These are phyloP conservation scores for Anhinga anhinga DNA, from an alignment of 2,113 vertebrate species.

Conservation along the genomic window DNA sequence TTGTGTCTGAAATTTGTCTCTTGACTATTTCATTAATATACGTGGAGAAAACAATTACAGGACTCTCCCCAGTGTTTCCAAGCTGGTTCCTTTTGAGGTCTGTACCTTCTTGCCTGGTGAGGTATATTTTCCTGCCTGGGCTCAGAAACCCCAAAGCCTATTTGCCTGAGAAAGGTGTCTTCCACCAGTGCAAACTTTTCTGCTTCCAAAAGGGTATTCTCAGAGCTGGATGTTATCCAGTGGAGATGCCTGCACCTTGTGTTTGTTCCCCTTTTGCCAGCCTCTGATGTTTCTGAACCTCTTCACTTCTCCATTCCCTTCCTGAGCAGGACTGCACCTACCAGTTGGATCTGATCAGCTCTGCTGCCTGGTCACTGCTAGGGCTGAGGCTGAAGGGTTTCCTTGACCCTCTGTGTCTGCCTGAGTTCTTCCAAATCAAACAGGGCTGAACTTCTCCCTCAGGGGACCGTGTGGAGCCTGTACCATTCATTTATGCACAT, in stretches of 20 bases:
- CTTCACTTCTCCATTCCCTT: neutral
- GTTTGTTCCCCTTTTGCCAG: neutral
- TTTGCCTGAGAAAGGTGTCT: neutral
- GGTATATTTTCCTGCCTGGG: neutral
- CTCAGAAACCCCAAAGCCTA: neutral
- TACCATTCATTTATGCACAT: neutral
- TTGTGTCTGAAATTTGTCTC: neutral
- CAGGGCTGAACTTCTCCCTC: neutral
- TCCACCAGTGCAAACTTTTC: neutral
- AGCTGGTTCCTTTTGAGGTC: neutral
- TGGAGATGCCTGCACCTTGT: fast-evolving
- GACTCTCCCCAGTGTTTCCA: neutral
- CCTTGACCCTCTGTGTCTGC: neutral
- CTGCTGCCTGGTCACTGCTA: neutral
- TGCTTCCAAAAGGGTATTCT: neutral
- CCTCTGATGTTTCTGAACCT: neutral
- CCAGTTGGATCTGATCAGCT: neutral
- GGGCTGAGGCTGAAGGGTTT: neutral
- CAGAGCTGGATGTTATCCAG: neutral
- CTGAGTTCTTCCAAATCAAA: neutral
- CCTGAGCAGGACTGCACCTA: neutral
- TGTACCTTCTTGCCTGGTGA: neutral
- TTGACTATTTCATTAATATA: neutral
- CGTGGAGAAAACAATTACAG: neutral
- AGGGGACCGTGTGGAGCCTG: neutral